Base-by-base conservation (phyloP, 1,140 invertebrate genomes). In the Ips nitidus region DNA sequence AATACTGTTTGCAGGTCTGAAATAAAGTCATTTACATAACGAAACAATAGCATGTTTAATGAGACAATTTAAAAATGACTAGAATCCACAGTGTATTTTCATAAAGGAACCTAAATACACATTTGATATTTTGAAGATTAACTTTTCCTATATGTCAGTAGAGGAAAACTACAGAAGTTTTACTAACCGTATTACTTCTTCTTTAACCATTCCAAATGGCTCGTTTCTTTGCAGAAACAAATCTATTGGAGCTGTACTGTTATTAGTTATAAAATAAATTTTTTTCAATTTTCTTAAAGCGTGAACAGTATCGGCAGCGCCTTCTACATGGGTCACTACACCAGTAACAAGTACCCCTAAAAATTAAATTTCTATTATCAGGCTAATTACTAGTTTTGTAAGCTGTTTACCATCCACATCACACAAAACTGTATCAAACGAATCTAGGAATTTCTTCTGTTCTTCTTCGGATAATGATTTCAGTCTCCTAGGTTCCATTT, bases 241-340 rank as follows among this genome's bases (percentile, higher is more conserved):
- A 22, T 75, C 52, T 7, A 69, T 5, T 4, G 68, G 58, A 43
- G 64, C 42, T 1, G 67, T 59, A 7, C 66, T 69, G 65, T 81
- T 80, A 53, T 81, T 80, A 2, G 76, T 75, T 6, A 80, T 71
- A 55, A 75, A 77, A 61, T 72, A 68, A 2, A 79, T 68, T 5
- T 72, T 65, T 75, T 81, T 81, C 8, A 73, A 59, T 36, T 63
- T 53, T 73, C 71, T 73, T 1, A 81, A 66, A 43, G 50, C 69
- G 41, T 64, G 43, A 4, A 80, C 58, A 7, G 69, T 68, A 37
- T 76, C 72, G 57, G 52, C 42, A 0, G 75, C 70, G 4, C 75
- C 76, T 4, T 76, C 77, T n/a, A 80, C 67, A 7, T 62, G 43
- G 39, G 66, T 50, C 41, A 55, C 58, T 22, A 52, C 39, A 66